A percentile compares a stretch with the other conserved stretches of the same genome.
Evolutionary conservation across 2,888 invertebrate species (phyloP).

Genomic region (Dilophus febrilis): DNA sequence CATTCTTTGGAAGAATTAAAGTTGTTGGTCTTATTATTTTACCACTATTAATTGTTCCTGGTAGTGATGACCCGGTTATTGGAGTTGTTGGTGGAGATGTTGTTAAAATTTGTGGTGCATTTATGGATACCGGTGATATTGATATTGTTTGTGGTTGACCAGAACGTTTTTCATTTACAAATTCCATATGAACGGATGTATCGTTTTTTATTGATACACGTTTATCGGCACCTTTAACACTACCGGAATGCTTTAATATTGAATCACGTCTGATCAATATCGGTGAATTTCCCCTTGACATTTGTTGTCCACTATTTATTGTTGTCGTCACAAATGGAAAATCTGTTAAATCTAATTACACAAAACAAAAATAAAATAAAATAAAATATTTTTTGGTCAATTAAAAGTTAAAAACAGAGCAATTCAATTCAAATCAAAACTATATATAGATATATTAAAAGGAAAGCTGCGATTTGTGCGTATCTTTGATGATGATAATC

Average conservation of each 20-base stretch:
- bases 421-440: neutral
- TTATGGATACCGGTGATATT: conserved; percentile 3
- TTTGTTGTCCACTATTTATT: neutral
- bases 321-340: conserved; percentile 2
- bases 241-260: conserved; percentile 23
- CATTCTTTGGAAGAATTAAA: conserved; percentile 25
- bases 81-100: neutral
- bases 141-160: conserved; percentile 6
- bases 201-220: conserved; percentile 26
- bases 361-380: neutral
- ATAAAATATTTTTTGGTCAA: too few species aligned
- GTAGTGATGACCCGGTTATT: neutral
- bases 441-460: too few species aligned
- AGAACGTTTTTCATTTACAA: conserved; percentile 20
- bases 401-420: neutral
- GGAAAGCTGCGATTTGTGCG: too few species aligned
- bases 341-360: conserved; percentile 2
- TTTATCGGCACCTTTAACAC: conserved; percentile 17
- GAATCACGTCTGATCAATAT: conserved; percentile 24
- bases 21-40: conserved; percentile 21
- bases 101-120: too few species aligned
- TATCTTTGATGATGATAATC: too few species aligned
- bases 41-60: neutral
- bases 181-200: conserved; percentile 22
- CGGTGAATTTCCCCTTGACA: conserved; percentile 14